Conservation (phyloP, 2,113 vertebrate species). For the Calidris pugnax region DNA sequence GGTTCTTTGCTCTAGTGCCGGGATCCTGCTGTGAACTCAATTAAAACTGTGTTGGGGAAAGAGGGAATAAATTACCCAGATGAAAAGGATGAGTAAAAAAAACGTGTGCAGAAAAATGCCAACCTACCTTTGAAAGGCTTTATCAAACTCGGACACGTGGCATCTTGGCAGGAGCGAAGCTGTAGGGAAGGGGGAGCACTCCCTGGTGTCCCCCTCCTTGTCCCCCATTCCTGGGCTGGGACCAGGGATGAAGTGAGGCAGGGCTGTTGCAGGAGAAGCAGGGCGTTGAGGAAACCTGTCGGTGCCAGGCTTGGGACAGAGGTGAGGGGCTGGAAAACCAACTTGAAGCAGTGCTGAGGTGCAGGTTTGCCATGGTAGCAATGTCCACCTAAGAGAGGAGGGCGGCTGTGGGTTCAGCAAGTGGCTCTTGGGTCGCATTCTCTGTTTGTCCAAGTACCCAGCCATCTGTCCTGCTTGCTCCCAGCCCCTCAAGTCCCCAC, state of each 20-base stretch:
- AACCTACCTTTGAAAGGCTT: constrained; percentile 28
- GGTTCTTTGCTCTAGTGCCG: neutral
- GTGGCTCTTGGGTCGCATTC: neutral
- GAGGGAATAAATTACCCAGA: constrained; percentile 34
- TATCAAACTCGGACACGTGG: neutral
- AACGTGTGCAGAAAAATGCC: neutral
- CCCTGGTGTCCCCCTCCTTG: neutral
- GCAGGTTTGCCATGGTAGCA: neutral
- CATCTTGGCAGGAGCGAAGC: neutral
- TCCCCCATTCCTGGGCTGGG: neutral
- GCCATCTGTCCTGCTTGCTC: neutral
- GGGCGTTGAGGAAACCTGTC: neutral
- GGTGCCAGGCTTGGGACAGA: fast-evolving
- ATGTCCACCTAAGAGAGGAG: neutral
- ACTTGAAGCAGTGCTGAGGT: neutral
- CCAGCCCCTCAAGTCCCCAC: neutral
- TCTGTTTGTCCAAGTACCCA: neutral
- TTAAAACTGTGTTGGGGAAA: constrained; percentile 31
- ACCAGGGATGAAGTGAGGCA: neutral
- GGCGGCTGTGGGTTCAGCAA: neutral
- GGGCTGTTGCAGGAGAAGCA: neutral
- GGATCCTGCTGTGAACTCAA: constrained; percentile 41
- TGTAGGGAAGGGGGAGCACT: neutral
- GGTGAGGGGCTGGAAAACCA: neutral
- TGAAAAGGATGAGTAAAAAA: constrained; percentile 19